These are phyloP conservation scores for Macquaria ambigua DNA, from an alignment of 2,113 vertebrate genomes.

Conservation along the genomic window DNA sequence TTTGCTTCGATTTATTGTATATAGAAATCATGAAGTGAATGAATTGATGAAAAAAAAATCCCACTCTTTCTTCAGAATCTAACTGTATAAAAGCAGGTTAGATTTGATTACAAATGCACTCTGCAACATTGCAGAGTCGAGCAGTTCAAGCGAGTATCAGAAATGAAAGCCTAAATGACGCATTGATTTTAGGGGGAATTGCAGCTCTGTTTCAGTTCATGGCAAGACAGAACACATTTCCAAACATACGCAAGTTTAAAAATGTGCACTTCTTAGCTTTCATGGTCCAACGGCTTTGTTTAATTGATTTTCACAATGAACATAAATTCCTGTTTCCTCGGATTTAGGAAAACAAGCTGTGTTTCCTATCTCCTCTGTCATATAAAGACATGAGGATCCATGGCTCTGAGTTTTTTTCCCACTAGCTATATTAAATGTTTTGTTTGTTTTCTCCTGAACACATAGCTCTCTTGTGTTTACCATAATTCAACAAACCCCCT, in stretches of 20 bases:
- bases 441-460: conserved; percentile 56
- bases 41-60: neutral
- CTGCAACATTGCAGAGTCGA: conserved; percentile 12
- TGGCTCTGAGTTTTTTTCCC: conserved; percentile 4
- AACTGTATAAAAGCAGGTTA: conserved; percentile 7
- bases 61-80: neutral
- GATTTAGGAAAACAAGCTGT: conserved; percentile 33
- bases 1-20: conserved; percentile 23
- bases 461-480: conserved; percentile 56
- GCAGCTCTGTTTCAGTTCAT: conserved; percentile 24
- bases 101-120: conserved; percentile 51
- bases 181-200: conserved; percentile 46
- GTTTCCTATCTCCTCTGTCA: conserved; percentile 12
- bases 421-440: conserved; percentile 51
- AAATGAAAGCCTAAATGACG: conserved; percentile 46
- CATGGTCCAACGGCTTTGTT: conserved; percentile 42
- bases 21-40: conserved; percentile 3
- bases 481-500: conserved; percentile 49
- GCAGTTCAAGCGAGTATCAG: conserved; percentile 18
- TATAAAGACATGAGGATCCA: conserved; percentile 48
- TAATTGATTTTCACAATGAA: conserved; percentile 69
- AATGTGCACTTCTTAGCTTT: conserved; percentile 35
- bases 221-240: conserved; percentile 26
- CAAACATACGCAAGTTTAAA: conserved; percentile 35
- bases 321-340: conserved; percentile 27